Conservation (phyloP, 2,113 vertebrate genomes). For the Xiphophorus couchianus region DNA sequence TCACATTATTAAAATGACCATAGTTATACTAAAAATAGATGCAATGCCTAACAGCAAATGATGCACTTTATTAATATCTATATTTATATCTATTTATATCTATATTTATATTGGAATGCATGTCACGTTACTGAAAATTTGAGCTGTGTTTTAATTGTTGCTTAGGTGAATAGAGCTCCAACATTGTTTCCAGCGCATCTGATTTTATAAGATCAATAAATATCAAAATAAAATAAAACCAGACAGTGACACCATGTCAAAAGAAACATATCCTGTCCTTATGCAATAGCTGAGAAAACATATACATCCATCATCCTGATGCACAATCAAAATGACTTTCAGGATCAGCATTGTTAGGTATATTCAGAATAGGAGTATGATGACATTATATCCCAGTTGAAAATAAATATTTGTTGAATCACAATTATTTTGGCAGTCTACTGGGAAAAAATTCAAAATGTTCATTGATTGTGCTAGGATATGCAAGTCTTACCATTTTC, state of each 20-base stretch:
- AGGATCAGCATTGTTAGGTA: background rate
- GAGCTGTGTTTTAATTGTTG: background rate
- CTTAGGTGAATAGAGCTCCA: background rate
- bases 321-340: background rate
- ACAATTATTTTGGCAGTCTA: background rate
- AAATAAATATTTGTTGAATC: background rate
- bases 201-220: no score
- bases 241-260: no score
- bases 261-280: no score
- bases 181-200: background rate
- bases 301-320: background rate
- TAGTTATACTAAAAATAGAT: background rate
- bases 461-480: background rate
- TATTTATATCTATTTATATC: background rate
- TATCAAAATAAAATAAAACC: no score
- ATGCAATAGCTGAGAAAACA: no score
- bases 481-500: conserved; percentile 88
- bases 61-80: background rate
- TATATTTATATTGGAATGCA: background rate
- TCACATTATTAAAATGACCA: background rate
- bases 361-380: background rate
- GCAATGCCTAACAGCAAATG: background rate
- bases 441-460: background rate
- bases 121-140: background rate
- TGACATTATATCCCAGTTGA: background rate